A percentile compares a stretch with the other conserved stretches of the same genome.
These are phyloP conservation scores for Heteronetta atricapilla DNA, from an alignment of 2,113 vertebrate genomes.

Conservation along the genomic window DNA sequence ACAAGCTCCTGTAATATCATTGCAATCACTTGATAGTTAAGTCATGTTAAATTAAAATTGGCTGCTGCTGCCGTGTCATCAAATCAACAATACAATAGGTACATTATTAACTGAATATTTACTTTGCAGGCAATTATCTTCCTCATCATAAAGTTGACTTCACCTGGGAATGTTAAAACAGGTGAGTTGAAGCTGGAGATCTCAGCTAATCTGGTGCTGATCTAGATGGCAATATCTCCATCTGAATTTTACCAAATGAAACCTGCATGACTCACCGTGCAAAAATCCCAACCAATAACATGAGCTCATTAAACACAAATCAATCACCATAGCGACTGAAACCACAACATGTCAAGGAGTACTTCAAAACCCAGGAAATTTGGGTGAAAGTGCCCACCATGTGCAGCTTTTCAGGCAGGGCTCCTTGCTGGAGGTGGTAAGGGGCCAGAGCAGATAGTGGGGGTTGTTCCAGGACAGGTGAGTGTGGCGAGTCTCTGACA, in stretches of 20 bases:
- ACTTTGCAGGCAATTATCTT: slow-evolving; percentile 53
- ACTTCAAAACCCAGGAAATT: neutral
- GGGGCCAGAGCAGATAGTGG: neutral
- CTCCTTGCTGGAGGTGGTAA: neutral
- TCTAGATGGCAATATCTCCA: slow-evolving; percentile 52
- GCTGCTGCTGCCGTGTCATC: neutral
- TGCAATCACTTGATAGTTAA: slow-evolving; percentile 28
- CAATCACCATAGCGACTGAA: slow-evolving; percentile 52
- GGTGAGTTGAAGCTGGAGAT: slow-evolving; percentile 37
- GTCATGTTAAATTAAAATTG: slow-evolving; percentile 67
- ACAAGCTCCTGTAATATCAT: slow-evolving; percentile 23
- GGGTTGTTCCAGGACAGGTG: neutral
- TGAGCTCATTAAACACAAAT: slow-evolving; percentile 61
- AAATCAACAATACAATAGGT: slow-evolving; percentile 48
- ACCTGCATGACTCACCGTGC: slow-evolving; percentile 35
- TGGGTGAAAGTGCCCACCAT: slow-evolving; percentile 30
- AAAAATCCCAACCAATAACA: slow-evolving; percentile 69
- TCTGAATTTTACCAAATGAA: slow-evolving; percentile 39
- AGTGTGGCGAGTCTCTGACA: neutral
- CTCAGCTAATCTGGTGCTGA: slow-evolving; percentile 41
- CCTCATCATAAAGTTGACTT: slow-evolving; percentile 55
- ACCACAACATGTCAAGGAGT: neutral
- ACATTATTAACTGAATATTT: slow-evolving; percentile 58
- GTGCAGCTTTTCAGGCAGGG: neutral
- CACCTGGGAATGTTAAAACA: slow-evolving; percentile 43